These are phyloP conservation scores for Flexamia atlantica DNA, from an alignment of 2,888 invertebrate genomes.

Conservation along the genomic window DNA sequence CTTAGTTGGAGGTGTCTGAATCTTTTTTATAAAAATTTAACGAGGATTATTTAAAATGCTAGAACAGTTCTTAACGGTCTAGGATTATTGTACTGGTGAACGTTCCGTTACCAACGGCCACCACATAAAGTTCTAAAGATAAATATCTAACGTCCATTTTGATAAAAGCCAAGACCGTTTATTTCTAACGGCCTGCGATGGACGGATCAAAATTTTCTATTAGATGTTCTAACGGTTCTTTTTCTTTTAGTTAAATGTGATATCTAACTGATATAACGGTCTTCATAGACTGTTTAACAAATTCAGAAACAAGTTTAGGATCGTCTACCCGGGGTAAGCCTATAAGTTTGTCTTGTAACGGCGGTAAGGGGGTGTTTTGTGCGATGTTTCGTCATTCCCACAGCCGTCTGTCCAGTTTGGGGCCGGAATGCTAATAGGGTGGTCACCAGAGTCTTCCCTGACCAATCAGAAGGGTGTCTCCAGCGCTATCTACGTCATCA, in stretches of 20 bases:
- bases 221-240: constrained; percentile 24
- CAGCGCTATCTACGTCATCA: not conserved
- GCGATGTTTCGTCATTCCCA: not conserved
- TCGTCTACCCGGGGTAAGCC: constrained; percentile 11
- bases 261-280: constrained; percentile 16
- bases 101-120: not conserved
- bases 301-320: constrained; percentile 25
- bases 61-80: too few relatives aligned
- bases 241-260: not conserved
- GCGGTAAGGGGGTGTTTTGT: constrained; percentile 25
- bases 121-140: not conserved
- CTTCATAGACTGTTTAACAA: constrained; percentile 4
- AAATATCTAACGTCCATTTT: not conserved
- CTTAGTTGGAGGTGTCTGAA: too few relatives aligned
- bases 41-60: too few relatives aligned
- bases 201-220: too few relatives aligned
- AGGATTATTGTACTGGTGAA: too few relatives aligned
- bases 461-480: not conserved
- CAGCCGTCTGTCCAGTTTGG: constrained; percentile 17
- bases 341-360: not conserved
- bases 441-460: not conserved
- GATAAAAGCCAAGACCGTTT: not conserved
- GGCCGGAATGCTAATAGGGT: constrained; percentile 1
- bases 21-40: too few relatives aligned
- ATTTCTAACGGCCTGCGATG: constrained; percentile 17